Conservation (phyloP, 2,797 vertebrate genomes). For the Microctenopoma lineatum region DNA sequence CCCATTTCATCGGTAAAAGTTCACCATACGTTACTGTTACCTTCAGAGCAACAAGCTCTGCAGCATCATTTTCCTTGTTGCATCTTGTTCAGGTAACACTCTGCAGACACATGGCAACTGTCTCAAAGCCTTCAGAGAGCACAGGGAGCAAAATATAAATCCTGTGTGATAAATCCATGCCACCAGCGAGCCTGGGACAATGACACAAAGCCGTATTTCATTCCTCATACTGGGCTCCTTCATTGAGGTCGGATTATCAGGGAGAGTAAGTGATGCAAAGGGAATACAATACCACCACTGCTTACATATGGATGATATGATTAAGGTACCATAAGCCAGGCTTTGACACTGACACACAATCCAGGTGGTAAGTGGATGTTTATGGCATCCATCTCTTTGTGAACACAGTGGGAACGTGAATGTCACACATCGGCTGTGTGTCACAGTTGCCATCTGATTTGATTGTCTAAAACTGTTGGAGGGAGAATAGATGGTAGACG, state of each 20-base stretch:
- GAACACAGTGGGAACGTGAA: conserved; percentile 36
- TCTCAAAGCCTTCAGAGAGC: conserved; percentile 51
- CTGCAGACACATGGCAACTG: conserved; percentile 13
- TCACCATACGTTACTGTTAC: conserved; percentile 9
- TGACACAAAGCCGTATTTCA: conserved; percentile 65
- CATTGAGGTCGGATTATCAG: conserved; percentile 65
- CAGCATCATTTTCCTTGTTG: conserved; percentile 26
- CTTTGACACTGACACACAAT: conserved; percentile 51
- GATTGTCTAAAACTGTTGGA: conserved; percentile 47
- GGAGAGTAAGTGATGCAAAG: conserved; percentile 61
- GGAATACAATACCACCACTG: conserved; percentile 58
- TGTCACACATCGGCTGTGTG: conserved; percentile 28
- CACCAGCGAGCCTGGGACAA: conserved; percentile 44
- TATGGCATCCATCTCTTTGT: conserved; percentile 37
- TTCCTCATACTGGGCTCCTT: conserved; percentile 41
- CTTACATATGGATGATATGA: conserved; percentile 74
- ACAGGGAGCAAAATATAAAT: conserved; percentile 60
- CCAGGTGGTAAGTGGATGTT: conserved; percentile 53
- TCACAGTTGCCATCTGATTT: conserved; percentile 44
- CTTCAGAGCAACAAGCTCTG: conserved; percentile 11
- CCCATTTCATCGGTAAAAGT: conserved; percentile 11
- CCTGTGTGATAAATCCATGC: conserved; percentile 68
- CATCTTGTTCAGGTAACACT: conserved; percentile 18
- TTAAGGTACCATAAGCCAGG: conserved; percentile 56
- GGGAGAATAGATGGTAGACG: conserved; percentile 30